Conservation (phyloP, 2,888 invertebrate genomes). For the Lycia hirtaria region DNA sequence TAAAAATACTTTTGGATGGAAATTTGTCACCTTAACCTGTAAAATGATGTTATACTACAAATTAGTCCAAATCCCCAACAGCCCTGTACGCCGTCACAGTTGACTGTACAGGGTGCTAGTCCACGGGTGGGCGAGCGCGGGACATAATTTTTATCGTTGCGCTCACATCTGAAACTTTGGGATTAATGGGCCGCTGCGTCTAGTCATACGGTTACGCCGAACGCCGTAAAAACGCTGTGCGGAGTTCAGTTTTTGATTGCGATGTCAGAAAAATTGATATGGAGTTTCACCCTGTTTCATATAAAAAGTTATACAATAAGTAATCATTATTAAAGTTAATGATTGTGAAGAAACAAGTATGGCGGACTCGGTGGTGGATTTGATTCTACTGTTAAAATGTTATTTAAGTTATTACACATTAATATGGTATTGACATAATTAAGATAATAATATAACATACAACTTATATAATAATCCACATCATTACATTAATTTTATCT, state of each 20-base stretch:
- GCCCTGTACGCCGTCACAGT: constrained; percentile 40
- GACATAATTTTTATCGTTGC: constrained; percentile 78
- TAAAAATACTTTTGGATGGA: too few relatives aligned
- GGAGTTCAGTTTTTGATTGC: constrained; percentile 72
- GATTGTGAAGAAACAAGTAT: too few relatives aligned
- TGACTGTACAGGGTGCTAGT: constrained; percentile 39
- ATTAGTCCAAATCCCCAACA: neutral
- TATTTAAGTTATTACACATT: too few relatives aligned
- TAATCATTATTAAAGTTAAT: too few relatives aligned
- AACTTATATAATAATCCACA: too few relatives aligned
- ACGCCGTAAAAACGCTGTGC: constrained; percentile 83
- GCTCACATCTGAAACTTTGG: constrained; percentile 77
- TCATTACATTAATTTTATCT: too few relatives aligned
- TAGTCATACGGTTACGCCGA: constrained; percentile 84
- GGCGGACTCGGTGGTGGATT: too few relatives aligned
- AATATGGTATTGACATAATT: too few relatives aligned
- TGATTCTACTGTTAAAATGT: too few relatives aligned
- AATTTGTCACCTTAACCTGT: neutral
- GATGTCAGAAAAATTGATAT: constrained; percentile 45
- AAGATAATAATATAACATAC: too few relatives aligned
- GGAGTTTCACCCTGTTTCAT: too few relatives aligned
- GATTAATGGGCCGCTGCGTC: constrained; percentile 83
- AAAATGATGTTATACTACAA: neutral
- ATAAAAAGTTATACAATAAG: too few relatives aligned
- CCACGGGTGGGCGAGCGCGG: constrained; percentile 53